Base-by-base conservation (phyloP, 2,113 vertebrate genomes). In the Microcebus lehilahytsara region DNA sequence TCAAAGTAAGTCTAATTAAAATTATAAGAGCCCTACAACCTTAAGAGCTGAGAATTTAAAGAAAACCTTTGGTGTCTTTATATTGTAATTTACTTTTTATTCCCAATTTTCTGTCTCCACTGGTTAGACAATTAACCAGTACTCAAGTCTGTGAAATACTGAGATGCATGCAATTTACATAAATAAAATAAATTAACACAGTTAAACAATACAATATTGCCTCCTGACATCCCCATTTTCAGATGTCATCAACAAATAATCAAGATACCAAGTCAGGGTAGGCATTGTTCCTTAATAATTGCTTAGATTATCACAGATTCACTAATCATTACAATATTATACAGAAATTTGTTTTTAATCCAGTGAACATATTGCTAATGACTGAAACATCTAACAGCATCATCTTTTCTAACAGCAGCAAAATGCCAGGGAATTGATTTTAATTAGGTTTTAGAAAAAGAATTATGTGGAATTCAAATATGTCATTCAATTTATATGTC, bases 331-430 rank as follows among this genome's bases (percentile, higher is more conserved):
- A 96, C 89, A 96, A 81, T 94, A 92, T 89, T 98, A 98, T 97
- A 97, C 94, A 93, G 92, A 98, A 98, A 98, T 98, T 97, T 98
- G 98, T 98, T 98, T 98, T 98, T 97, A 98, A 98, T 97, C 98
- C 97, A 98, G 94, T 74, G 97, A 97, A 98, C 98, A 97, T 98
- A 98, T 98, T 98, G 98, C 96, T 98, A 98, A 98, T 98, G 98
- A 98, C 97, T 97, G 97, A 98, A 98, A 97, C 96, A 98, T 98
- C 98, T 98, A 98, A 97, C 95, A 90, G 13, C 0, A 1, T 97
- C 98, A 98, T 98, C 97, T 98, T 98, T 98, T 87, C 97, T 98
- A 98, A 96, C 95, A 98, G 97, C 97, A 97, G 97, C 97, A 97
- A 97, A 98, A 98, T 98, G 98, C 96, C 92, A 94, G 86, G 49